Evolutionary conservation across 2,113 vertebrate species (phyloP).

Genomic region (Datnioides undecimradiatus): DNA sequence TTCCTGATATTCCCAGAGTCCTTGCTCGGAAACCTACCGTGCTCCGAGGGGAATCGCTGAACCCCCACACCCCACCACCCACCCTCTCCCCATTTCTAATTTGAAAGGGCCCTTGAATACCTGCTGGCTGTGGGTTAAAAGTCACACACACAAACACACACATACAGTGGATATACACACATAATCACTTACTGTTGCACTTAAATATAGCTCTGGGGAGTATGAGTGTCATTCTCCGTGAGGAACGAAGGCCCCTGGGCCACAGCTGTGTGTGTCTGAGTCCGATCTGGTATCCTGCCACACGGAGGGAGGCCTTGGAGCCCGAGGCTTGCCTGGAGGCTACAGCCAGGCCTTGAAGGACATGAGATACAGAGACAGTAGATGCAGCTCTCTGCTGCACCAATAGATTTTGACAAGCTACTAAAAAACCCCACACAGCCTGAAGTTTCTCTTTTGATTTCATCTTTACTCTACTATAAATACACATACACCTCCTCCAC

Average conservation of each 20-base stretch:
- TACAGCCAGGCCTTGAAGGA: slow-evolving; percentile 73
- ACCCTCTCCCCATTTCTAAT: slow-evolving; percentile 50
- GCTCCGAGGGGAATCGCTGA: slow-evolving; percentile 53
- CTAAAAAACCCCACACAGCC: too few species aligned
- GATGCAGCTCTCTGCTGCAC: slow-evolving; percentile 23
- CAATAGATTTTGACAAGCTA: slow-evolving; percentile 6
- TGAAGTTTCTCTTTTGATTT: slow-evolving; percentile 19
- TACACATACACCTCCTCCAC: slow-evolving; percentile 14
- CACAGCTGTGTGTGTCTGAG: slow-evolving; percentile 75
- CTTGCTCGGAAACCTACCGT: slow-evolving; percentile 64
- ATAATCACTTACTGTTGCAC: slow-evolving; percentile 70
- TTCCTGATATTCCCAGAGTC: slow-evolving; percentile 73
- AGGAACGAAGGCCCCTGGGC: slow-evolving; percentile 69
- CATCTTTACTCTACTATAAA: slow-evolving; percentile 13
- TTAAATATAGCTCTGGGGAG: slow-evolving; percentile 74
- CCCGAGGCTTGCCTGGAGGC: slow-evolving; percentile 74
- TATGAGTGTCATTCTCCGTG: slow-evolving; percentile 63
- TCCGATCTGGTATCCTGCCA: slow-evolving; percentile 77
- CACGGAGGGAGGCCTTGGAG: slow-evolving; percentile 66
- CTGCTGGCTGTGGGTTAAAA: slow-evolving; percentile 66
- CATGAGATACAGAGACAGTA: slow-evolving; percentile 54
- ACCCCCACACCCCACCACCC: slow-evolving; percentile 24
- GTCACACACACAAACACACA: slow-evolving; percentile 66
- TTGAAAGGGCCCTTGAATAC: slow-evolving; percentile 71
- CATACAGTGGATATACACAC: slow-evolving; percentile 51